Evolutionary conservation across 2,113 vertebrate species (phyloP).

Genomic region (Saguinus imperator): DNA sequence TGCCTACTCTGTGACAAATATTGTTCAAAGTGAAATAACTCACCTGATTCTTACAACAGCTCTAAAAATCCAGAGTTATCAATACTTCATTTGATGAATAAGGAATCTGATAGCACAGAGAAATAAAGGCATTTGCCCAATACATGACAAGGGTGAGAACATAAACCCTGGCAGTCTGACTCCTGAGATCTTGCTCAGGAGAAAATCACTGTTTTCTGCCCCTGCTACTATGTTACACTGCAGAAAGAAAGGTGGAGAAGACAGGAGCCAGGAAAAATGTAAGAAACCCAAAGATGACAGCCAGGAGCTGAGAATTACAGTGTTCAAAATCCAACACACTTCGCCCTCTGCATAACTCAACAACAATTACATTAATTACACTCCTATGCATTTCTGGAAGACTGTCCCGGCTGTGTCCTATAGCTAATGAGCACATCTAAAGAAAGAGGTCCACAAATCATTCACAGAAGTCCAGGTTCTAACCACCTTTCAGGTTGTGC

Average conservation of each 20-base stretch:
- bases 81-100: not conserved
- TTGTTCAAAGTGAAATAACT: constrained; percentile 28
- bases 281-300: not conserved
- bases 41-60: not conserved
- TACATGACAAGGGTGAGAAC: not conserved
- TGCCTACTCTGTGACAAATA: not conserved
- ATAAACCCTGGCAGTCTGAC: not conserved
- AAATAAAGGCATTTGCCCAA: not conserved
- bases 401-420: not conserved
- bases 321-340: not conserved
- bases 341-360: not conserved
- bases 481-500: not conserved
- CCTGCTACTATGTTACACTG: not conserved
- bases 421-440: not conserved
- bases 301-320: not conserved
- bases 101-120: not conserved
- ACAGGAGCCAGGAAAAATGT: not conserved
- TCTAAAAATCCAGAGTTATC: not conserved
- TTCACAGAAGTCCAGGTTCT: not conserved
- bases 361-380: not conserved
- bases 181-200: not conserved
- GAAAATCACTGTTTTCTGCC: not conserved
- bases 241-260: not conserved
- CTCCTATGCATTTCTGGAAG: not conserved
- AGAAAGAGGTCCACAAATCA: not conserved